phyloP scores from a whole-genome alignment of 2,888 invertebrate genomes.

The Cheilosia scutellata region DNA sequence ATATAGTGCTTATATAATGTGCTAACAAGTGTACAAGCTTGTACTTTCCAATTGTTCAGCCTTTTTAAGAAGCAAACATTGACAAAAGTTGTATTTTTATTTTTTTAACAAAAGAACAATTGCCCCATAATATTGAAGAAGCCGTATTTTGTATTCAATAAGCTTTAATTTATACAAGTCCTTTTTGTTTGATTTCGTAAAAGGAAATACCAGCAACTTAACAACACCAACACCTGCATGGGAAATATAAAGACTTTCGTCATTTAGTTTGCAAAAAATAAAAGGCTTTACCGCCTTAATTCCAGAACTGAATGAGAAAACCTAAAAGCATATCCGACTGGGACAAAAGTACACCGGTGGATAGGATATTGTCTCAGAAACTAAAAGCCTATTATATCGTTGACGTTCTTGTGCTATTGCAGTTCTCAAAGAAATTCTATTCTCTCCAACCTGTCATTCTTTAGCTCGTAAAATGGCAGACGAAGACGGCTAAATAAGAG shows the following conservation, averaged over 20 bases:
- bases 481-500: constrained; percentile 41
- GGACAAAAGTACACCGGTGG: constrained; percentile 1
- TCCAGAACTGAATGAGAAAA: not conserved
- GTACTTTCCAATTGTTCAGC: too few relatives aligned
- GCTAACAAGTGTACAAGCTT: too few relatives aligned
- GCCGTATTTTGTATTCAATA: not conserved
- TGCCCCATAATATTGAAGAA: not conserved
- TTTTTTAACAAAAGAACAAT: not conserved
- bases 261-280: not conserved
- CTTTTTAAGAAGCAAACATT: too few relatives aligned
- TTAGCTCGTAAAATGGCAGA: constrained; percentile 40
- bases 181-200: not conserved
- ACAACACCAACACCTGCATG: not conserved
- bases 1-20: too few relatives aligned
- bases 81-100: not conserved
- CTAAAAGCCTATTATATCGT: constrained; percentile 52
- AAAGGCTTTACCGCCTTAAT: not conserved
- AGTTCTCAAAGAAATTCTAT: constrained; percentile 36
- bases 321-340: constrained; percentile 23
- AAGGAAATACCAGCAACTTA: not conserved
- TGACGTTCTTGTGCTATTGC: constrained; percentile 26
- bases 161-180: not conserved
- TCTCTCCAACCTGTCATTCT: constrained; percentile 26
- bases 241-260: not conserved
- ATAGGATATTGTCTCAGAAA: constrained; percentile 38